Conservation (phyloP, 2,797 vertebrate genomes). For the Aphelocoma californica region DNA sequence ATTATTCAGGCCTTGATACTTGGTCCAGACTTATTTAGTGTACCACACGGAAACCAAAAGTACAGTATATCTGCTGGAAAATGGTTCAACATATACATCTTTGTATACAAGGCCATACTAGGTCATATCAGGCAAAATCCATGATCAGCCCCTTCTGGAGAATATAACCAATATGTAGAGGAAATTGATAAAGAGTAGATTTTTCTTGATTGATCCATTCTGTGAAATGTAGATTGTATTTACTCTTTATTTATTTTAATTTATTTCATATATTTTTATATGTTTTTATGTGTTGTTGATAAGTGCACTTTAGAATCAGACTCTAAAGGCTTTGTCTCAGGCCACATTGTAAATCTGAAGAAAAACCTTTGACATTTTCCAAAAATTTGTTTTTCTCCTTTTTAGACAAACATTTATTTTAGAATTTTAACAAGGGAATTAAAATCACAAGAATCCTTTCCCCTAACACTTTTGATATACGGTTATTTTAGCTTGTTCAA, state of each 20-base stretch:
- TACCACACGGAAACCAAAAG: neutral
- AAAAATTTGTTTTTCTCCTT: neutral
- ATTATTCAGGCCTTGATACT: neutral
- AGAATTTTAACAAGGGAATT: neutral
- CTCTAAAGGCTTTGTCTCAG: neutral
- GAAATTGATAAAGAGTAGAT: neutral
- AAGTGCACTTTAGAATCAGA: neutral
- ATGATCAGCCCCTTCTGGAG: neutral
- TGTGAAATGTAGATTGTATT: neutral
- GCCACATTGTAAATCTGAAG: neutral
- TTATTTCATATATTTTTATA: neutral
- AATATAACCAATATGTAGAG: neutral
- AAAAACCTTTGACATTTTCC: neutral
- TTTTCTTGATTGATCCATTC: neutral
- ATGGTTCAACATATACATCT: neutral
- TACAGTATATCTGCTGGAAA: neutral
- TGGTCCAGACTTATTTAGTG: neutral
- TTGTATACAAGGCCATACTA: neutral
- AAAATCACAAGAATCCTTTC: neutral
- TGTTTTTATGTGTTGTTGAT: neutral
- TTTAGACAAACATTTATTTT: neutral
- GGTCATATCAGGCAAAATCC: neutral
- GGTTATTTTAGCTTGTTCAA: neutral
- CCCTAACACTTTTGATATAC: neutral
- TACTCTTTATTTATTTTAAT: neutral